A percentile compares a stretch with the other conserved stretches of the same genome.
Conservation (phyloP, 2,888 invertebrate species). For the Heliconius cydno region DNA sequence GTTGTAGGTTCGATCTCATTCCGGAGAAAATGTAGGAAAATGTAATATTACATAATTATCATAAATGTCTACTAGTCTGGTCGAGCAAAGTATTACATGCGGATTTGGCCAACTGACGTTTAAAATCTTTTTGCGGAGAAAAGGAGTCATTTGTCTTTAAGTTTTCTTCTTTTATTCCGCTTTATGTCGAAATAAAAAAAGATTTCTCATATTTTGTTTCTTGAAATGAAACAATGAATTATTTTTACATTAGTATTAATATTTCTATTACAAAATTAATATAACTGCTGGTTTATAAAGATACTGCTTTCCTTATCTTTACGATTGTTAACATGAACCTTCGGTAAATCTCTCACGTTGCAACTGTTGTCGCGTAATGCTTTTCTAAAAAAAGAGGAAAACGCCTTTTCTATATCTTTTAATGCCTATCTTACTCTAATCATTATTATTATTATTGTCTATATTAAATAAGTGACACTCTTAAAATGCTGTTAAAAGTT, state of each 20-base stretch:
- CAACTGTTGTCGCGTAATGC: background rate
- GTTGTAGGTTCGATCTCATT: background rate
- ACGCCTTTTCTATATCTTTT: background rate
- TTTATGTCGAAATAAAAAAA: too few relatives aligned
- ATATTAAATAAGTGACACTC: background rate
- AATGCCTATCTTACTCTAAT: background rate
- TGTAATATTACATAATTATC: background rate
- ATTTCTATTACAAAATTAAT: background rate
- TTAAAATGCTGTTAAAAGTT: background rate
- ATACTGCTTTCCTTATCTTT: constrained; percentile 17
- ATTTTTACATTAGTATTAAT: constrained; percentile 11
- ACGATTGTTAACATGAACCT: constrained; percentile 18
- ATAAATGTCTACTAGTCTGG: background rate
- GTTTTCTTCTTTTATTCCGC: too few relatives aligned
- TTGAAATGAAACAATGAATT: background rate
- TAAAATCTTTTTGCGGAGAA: too few relatives aligned
- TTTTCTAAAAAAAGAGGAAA: background rate
- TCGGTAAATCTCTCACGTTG: background rate
- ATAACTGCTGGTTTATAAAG: background rate
- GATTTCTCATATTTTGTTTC: background rate
- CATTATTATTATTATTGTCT: background rate
- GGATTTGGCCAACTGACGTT: too few relatives aligned
- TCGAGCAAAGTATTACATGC: background rate
- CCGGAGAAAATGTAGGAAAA: background rate
- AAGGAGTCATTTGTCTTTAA: too few relatives aligned